Percentiles rank a stretch among this genome's conserved stretches.
phyloP scores from a whole-genome alignment of 2,113 vertebrate species.

The Vulpes ferrilata region DNA sequence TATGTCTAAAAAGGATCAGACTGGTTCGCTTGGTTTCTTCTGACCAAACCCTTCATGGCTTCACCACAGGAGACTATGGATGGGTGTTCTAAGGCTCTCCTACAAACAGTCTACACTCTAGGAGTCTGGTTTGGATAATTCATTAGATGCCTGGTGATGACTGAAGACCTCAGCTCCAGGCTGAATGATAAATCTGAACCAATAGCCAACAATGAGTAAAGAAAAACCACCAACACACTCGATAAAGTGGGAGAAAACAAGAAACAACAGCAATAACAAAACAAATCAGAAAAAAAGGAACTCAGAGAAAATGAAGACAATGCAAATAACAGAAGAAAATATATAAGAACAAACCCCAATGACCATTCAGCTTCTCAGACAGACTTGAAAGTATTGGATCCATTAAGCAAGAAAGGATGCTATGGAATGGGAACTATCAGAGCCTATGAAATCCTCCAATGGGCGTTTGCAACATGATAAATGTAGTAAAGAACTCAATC shows the following conservation, averaged over 20 bases:
- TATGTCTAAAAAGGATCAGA: not conserved
- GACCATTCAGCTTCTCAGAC: not conserved
- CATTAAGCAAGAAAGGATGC: not conserved
- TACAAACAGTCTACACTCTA: not conserved
- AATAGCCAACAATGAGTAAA: not conserved
- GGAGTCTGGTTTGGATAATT: not conserved
- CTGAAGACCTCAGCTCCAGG: not conserved
- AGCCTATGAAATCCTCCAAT: not conserved
- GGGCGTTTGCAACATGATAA: not conserved
- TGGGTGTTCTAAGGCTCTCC: not conserved
- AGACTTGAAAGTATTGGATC: not conserved
- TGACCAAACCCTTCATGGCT: not conserved
- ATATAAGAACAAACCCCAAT: not conserved
- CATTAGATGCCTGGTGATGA: not conserved
- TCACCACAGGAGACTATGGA: not conserved
- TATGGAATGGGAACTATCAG: fast-evolving
- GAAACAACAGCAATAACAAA: not conserved
- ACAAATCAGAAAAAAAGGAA: not conserved
- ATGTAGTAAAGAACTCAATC: not conserved
- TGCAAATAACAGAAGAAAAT: not conserved
- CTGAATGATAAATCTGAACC: not conserved
- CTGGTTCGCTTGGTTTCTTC: not conserved
- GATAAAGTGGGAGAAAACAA: not conserved
- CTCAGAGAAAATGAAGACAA: not conserved
- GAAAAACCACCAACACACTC: not conserved